phyloP scores from a whole-genome alignment of 2,797 vertebrate species.

The Notolabrus celidotus region DNA sequence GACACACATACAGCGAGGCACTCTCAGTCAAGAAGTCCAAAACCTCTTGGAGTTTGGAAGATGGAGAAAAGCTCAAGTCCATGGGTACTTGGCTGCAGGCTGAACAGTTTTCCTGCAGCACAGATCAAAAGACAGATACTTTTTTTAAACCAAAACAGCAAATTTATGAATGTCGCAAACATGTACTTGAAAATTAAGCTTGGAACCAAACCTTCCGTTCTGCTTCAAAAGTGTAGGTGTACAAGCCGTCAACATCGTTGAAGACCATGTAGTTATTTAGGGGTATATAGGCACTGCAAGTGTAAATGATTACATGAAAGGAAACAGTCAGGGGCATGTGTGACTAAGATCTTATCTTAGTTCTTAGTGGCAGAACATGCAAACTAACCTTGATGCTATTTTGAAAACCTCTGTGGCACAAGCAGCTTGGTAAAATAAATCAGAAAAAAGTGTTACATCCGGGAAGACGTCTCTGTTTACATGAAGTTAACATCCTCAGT shows the following conservation, averaged over 20 bases:
- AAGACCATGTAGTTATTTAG: conserved; percentile 96
- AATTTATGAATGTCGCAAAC: background rate
- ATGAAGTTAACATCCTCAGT: background rate
- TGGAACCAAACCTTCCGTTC: conserved; percentile 88
- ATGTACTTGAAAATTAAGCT: background rate
- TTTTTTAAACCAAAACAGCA: background rate
- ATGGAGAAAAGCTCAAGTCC: conserved; percentile 89
- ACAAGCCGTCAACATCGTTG: conserved; percentile 92
- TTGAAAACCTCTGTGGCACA: conserved; percentile 96
- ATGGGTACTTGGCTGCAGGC: conserved; percentile 94
- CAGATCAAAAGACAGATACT: background rate
- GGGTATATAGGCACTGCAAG: conserved; percentile 88
- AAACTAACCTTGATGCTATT: conserved; percentile 92
- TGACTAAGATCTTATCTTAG: conserved; percentile 20
- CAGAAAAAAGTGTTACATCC: conserved; percentile 9
- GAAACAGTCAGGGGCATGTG: background rate
- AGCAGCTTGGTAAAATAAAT: conserved; percentile 83
- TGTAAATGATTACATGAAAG: conserved; percentile 5
- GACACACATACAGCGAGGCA: conserved; percentile 89
- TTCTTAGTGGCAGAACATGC: background rate
- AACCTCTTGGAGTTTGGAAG: conserved; percentile 92
- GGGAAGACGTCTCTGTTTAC: conserved; percentile 23
- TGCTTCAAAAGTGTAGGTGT: conserved; percentile 94
- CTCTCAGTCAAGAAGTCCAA: conserved; percentile 91
- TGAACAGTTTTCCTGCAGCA: conserved; percentile 89